These are phyloP conservation scores for Notoglanidium macrostoma DNA, from an alignment of 2,797 vertebrate species.

Conservation along the genomic window DNA sequence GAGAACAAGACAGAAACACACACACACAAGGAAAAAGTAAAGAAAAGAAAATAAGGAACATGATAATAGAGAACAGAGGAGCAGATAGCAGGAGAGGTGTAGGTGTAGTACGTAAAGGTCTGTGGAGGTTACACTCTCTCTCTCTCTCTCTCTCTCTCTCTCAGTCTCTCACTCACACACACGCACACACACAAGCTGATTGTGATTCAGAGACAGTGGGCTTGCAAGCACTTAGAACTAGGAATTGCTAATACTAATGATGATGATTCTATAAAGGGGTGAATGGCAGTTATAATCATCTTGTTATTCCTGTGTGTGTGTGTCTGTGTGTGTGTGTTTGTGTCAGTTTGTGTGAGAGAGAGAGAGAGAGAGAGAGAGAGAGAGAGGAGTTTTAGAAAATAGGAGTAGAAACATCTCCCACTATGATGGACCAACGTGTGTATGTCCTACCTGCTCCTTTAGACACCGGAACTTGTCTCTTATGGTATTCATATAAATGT, in stretches of 20 bases:
- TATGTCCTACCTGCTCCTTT: background rate
- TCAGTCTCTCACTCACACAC: background rate
- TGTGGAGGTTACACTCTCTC: background rate
- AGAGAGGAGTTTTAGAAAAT: background rate
- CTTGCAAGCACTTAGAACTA: conserved; percentile 9
- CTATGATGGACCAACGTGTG: background rate
- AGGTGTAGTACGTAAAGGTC: conserved; percentile 3
- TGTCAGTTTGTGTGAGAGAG: too few species aligned
- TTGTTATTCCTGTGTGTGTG: conserved; percentile 31
- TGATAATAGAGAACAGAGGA: background rate
- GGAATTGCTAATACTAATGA: conserved; percentile 38
- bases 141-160: background rate
- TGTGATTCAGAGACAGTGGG: conserved; percentile 43
- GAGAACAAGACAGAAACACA: background rate
- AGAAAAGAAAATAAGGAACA: background rate
- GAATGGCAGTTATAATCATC: conserved; percentile 34
- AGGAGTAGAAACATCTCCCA: background rate
- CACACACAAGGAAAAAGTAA: background rate
- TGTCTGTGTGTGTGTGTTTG: conserved; percentile 27
- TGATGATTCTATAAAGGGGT: conserved; percentile 38
- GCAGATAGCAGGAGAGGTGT: background rate
- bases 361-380: background rate
- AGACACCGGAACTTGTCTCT: background rate
- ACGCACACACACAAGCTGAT: conserved; percentile 11
- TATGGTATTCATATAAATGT: conserved; percentile 16